A percentile compares a stretch with the other conserved stretches of the same genome.
Conservation (phyloP, 2,888 invertebrate genomes). For the Toxonevra muliebris region DNA sequence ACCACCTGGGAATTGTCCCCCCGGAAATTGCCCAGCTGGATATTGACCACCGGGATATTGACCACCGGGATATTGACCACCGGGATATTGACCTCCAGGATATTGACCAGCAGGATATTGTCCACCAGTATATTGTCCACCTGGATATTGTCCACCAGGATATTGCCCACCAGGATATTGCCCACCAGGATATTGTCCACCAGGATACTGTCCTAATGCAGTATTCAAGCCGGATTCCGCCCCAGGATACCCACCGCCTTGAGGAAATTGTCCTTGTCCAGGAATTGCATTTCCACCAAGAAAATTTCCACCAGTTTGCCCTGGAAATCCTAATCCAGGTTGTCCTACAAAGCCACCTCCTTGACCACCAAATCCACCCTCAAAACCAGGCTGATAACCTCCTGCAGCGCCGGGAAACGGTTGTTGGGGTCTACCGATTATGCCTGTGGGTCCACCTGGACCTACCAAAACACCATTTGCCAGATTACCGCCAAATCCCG, state of each 20-base stretch:
- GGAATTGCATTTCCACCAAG: conserved; percentile 27
- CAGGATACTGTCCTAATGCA: conserved; percentile 28
- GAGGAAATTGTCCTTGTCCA: conserved; percentile 27
- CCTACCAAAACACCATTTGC: conserved; percentile 63
- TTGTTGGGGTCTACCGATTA: conserved; percentile 49
- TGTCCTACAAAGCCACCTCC: conserved; percentile 25
- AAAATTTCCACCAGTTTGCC: conserved; percentile 30
- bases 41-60: conserved; percentile 37
- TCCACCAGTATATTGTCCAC: conserved; percentile 32
- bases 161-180: conserved; percentile 33
- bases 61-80: conserved; percentile 37
- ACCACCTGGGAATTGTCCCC: conserved; percentile 39
- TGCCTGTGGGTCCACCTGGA: conserved; percentile 68
- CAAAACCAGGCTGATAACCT: conserved; percentile 19
- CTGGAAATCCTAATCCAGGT: conserved; percentile 34
- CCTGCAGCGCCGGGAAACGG: conserved; percentile 38
- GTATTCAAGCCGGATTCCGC: conserved; percentile 15
- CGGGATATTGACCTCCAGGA: conserved; percentile 37
- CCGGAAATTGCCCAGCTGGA: conserved; percentile 39
- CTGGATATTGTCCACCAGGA: conserved; percentile 33
- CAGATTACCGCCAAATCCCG: conserved; percentile 32
- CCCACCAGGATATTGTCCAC: conserved; percentile 26
- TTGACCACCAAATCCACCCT: conserved; percentile 16
- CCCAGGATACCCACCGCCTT: conserved; percentile 37
- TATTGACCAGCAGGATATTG: conserved; percentile 38